Base-by-base conservation (phyloP, 2,797 vertebrate genomes). In the Clamator glandarius region DNA sequence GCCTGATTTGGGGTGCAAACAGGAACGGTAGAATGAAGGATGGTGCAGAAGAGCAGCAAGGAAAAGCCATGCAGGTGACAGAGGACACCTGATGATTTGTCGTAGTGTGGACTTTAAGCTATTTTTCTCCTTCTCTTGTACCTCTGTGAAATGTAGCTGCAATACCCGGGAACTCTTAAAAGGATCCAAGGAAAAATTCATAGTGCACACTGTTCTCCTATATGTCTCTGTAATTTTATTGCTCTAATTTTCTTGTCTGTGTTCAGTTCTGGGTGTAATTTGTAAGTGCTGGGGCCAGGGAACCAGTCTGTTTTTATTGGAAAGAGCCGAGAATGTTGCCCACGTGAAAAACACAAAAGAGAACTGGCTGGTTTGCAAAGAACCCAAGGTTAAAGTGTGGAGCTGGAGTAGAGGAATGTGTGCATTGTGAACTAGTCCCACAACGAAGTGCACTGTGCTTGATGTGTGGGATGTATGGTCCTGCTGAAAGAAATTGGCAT, bases 381-480 rank as follows among this genome's bases (percentile, higher is more conserved):
- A 85, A 77, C 12, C 4, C 14, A 11, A 44, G 66, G 23, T 33
- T 59, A 2, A 52, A 44, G 15, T 7, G 20, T 66, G 16, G 44
- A 46, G 66, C 12, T 59, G 58, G 73, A 59, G 24, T 7, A 52
- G 36, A 33, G 29, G 21, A 17, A 12, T 8, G 39, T 8, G 19
- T 1, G 19, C 39, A 13, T 23, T 2, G 1, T 33, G 29, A 52
- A 64, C 39, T 11, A n/a, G 50, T 8, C 23, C 36, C 24, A 57
- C 5, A 2, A 6, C 54, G 46, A 41, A 48, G 8, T 35, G 9
- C 0, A 0, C 63, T 1, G 3, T 13, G 35, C 48, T n/a, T 48
- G 33, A 25, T 42, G 24, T 7, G 3, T 14, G 35, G 21, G 41
- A 24, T 12, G 4, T 14, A 15, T 12, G 6, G 26, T 31, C 42